Base-by-base conservation (phyloP, 2,888 invertebrate species). In the Stomorhina lunata region DNA sequence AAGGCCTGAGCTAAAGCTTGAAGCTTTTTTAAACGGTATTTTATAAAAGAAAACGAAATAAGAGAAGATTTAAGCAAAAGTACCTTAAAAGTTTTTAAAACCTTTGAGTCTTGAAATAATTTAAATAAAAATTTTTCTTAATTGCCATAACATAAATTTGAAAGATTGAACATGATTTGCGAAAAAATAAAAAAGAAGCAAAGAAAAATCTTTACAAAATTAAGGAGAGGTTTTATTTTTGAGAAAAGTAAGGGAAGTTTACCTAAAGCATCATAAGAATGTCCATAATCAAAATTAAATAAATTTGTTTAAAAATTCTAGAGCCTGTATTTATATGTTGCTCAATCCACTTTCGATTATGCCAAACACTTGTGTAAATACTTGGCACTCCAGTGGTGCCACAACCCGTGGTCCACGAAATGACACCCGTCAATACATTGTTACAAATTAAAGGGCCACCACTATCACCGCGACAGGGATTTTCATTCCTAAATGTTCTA, bases 391-490 rank as follows among this genome's bases (percentile, higher is more conserved):
- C 22, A 1, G 4, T 17, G 2, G 34, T 55, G 0, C 75, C 79
- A 61, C 87, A 87, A 10, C 86, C 85, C 10, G 84, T 50, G 1
- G 84, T 83, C 77, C 84, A 85, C 0, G 87, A 86, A 2, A 86
- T 80, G 25, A 87, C 63, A 48, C 85, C 87, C n/a, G 84, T 84
- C 4, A 86, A 27, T 0, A 48, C 43, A 5, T 59, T 68, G 50
- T 85, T 65, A 66, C 87, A 86, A 25, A 86, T 81, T 25, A 86
- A 72, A 7, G 86, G 86, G 0, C 86, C 85, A 10, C 86, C 86
- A 5, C 83, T 80, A 48, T 86, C 86, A n/a, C 86, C 86, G 0
- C 84, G 80, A 65, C 86, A 87, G 0, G 86, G 84, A 72, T 85
- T 85, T 22, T 66, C 29, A 17, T 79, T 72, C 12, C 59, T 40